phyloP scores from a whole-genome alignment of 2,113 vertebrate genomes.

The Tangachromis dhanisi region DNA sequence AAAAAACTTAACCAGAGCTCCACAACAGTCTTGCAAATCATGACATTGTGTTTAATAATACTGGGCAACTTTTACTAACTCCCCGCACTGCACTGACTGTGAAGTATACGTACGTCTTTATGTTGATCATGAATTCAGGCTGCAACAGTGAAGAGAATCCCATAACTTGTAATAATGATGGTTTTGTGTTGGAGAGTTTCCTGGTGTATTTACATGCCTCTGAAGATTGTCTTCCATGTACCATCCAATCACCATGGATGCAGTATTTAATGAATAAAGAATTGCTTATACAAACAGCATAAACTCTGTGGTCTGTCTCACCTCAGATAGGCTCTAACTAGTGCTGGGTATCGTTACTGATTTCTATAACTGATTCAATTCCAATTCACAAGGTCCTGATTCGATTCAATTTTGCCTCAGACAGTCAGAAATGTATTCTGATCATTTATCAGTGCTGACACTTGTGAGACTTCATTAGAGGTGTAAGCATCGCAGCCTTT shows the following conservation, averaged over 20 bases:
- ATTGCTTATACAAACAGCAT: not conserved
- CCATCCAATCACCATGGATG: not conserved
- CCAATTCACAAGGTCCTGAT: not conserved
- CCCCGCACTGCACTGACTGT: not conserved
- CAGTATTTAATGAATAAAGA: not conserved
- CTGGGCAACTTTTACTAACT: not conserved
- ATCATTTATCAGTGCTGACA: not conserved
- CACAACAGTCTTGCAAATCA: not conserved
- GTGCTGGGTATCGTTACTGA: not conserved
- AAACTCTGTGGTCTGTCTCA: not conserved
- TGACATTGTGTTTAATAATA: not conserved
- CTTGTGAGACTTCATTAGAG: not conserved
- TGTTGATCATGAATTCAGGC: not conserved
- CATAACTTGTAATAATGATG: not conserved
- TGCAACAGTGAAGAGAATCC: not conserved
- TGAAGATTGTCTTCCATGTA: not conserved
- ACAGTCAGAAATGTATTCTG: not conserved
- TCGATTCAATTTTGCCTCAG: not conserved
- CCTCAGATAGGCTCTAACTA: not conserved
- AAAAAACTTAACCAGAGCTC: not conserved
- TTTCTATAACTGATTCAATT: not conserved
- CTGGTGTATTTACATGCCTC: not conserved
- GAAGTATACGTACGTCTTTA: not conserved
- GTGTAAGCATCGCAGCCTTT: rapidly evolving
- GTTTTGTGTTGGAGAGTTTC: not conserved